phyloP scores from a whole-genome alignment of 2,113 vertebrate species.

The Cololabis saira region DNA sequence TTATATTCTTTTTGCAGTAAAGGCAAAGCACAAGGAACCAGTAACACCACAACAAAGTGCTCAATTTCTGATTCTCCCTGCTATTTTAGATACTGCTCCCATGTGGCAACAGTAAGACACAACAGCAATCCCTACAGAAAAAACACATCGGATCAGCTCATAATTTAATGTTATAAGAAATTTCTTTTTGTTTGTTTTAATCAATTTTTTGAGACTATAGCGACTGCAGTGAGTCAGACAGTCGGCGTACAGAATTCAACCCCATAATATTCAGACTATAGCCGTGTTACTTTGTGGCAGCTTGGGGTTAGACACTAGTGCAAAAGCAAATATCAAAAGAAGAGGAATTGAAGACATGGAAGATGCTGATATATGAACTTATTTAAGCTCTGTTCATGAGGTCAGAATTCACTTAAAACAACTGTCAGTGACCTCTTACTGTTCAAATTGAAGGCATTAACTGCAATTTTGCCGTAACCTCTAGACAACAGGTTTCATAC shows the following conservation, averaged over 20 bases:
- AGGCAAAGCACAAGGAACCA: neutral
- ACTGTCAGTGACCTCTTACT: no score
- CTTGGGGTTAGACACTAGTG: constrained; percentile 18
- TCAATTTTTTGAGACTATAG: no score
- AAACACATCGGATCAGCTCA: neutral
- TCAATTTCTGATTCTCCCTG: neutral
- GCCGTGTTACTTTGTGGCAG: neutral
- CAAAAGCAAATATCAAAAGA: constrained; percentile 14
- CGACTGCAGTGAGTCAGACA: neutral
- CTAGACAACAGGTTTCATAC: no score
- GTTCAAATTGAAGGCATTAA: no score
- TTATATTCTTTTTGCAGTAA: neutral
- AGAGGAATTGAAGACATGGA: neutral
- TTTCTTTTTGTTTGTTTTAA: neutral
- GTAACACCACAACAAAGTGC: neutral
- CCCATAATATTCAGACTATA: no score
- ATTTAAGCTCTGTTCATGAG: constrained; percentile 32
- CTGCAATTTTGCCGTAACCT: no score
- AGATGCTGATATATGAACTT: constrained; percentile 13
- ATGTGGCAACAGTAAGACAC: neutral
- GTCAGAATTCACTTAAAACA: constrained; percentile 41
- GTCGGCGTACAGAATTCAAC: no score
- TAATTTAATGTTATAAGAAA: neutral
- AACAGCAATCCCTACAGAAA: neutral
- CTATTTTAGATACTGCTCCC: neutral